Evolutionary conservation across 2,113 vertebrate genomes (phyloP), one percentile per base, ranked within the genome.

Genomic region (Vimba vimba): DNA sequence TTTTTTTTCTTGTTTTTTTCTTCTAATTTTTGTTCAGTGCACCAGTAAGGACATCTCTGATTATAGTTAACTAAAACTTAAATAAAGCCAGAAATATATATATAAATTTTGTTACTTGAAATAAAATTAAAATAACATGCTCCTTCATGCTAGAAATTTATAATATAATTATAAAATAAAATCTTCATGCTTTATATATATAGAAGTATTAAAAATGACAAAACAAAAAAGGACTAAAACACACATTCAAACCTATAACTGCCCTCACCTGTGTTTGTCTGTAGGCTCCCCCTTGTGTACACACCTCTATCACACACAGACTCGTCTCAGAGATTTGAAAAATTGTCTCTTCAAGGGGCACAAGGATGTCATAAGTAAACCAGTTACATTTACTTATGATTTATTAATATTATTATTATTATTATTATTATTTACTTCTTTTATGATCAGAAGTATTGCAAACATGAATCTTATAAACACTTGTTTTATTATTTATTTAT

Each of bases 281-380:
- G 68, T 89, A 91, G 88, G 90, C 93, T 91, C 91, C 92, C 91
- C 81, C 93, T 93, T 81, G 89, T 92, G 93, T 91, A 87, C 82
- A 84, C 27, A 91, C 59, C 50, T 27, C 21, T 7, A 39, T 39
- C 39, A 23, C 19, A 21, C 19, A 6, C 52, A 57, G 2, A 57
- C 6, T 57, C 52, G 2, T 57, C 52, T 55, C 52, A 57, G 52
- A 52, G n/a, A 10, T 57, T 55, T 36, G 23, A 27, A 50, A 50
- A n/a, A 76, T 27, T 6, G 39, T 25, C 73, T 75, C 43, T 50
- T 45, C 39, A 10, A 50, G 76, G 52, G 17, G 75, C 17, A 17
- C 21, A 45, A 45, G 2, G 21, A 73, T 45, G 68, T 71, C 19
- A 36, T 39, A 8, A 43, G 36, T 68, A 33, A 68, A 68, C 6